These are phyloP conservation scores for Vidua chalybeata DNA, from an alignment of 2,113 vertebrate genomes.

Conservation along the genomic window DNA sequence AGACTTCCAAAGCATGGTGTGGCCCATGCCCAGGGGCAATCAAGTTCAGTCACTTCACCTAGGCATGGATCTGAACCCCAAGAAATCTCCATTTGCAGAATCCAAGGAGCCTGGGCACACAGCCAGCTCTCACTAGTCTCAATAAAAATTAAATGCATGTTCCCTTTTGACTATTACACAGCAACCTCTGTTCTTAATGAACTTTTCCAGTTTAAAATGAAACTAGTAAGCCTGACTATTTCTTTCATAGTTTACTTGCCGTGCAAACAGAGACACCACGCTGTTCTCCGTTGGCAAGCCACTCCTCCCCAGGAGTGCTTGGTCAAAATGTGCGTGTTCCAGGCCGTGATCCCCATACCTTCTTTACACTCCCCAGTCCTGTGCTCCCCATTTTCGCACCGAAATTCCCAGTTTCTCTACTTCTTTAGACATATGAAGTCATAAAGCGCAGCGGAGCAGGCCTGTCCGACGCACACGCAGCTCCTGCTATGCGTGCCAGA, in stretches of 20 bases:
- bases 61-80: background rate
- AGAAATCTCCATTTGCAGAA: background rate
- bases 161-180: background rate
- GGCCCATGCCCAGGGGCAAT: too few relatives aligned
- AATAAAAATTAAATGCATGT: background rate
- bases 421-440: accelerated
- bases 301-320: accelerated
- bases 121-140: background rate
- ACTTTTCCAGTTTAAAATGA: background rate
- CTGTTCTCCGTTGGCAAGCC: accelerated
- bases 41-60: background rate
- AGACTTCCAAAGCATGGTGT: accelerated
- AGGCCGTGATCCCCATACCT: accelerated
- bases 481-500: accelerated
- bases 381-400: background rate
- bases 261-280: background rate
- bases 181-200: background rate
- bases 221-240: background rate
- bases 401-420: background rate
- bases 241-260: background rate
- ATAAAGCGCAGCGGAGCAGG: accelerated
- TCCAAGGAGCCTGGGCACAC: background rate
- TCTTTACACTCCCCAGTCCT: accelerated
- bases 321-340: background rate
- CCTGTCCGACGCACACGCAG: accelerated